Conservation (phyloP, 2,797 vertebrate species). For the Liparis tanakae region DNA sequence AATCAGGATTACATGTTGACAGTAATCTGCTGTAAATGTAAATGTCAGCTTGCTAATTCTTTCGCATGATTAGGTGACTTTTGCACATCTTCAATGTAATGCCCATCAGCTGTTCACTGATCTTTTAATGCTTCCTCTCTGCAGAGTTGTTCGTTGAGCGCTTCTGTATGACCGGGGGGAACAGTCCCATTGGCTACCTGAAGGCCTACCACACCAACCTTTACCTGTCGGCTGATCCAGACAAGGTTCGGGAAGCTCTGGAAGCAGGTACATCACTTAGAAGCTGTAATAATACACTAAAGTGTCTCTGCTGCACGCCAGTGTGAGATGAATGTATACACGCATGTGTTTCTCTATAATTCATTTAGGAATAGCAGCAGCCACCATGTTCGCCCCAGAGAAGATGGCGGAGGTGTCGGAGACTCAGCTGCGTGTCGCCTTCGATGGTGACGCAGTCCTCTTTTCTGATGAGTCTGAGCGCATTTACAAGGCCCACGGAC, state of each 20-base stretch:
- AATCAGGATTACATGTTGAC: background rate
- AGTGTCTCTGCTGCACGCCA: background rate
- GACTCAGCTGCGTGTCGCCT: slow-evolving; percentile 92
- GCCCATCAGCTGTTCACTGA: slow-evolving; percentile 1
- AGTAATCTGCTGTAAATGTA: background rate
- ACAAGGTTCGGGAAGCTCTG: slow-evolving; percentile 93
- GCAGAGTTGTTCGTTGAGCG: slow-evolving; percentile 93
- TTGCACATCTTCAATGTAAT: background rate
- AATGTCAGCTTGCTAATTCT: background rate
- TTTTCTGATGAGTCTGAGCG: slow-evolving; percentile 96
- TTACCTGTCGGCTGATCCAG: slow-evolving; percentile 91
- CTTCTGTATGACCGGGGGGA: slow-evolving; percentile 97
- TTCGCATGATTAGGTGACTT: background rate
- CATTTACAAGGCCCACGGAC: slow-evolving; percentile 91
- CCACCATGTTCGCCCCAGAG: slow-evolving; percentile 92
- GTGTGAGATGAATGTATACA: background rate
- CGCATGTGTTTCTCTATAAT: background rate
- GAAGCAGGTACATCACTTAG: slow-evolving; percentile 84
- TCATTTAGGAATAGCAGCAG: slow-evolving; percentile 90
- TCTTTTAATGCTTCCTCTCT: slow-evolving; percentile 16
- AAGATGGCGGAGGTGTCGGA: slow-evolving; percentile 88
- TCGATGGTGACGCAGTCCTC: slow-evolving; percentile 94
- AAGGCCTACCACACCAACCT: slow-evolving; percentile 97
- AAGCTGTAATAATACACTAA: background rate
- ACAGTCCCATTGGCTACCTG: slow-evolving; percentile 94